Percentiles rank a stretch among this genome's conserved stretches.
Conservation (phyloP, 1,140 invertebrate species). For the Lutraria rhynchaena region DNA sequence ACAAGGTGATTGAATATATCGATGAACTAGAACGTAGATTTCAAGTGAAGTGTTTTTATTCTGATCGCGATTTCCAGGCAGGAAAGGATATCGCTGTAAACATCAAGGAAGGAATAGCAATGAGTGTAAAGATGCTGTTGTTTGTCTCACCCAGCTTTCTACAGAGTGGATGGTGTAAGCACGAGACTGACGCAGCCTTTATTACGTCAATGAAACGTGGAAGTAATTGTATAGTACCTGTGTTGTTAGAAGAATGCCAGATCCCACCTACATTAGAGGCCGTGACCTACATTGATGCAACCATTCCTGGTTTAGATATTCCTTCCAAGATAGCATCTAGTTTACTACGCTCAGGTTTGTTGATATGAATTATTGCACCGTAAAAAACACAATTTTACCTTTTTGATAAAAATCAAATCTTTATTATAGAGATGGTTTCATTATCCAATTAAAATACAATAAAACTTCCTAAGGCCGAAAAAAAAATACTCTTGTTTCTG, state of each 20-base stretch:
- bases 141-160: slow-evolving; percentile 2
- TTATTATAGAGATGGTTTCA: too few relatives aligned
- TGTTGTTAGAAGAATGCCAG: slow-evolving; percentile 2
- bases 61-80: slow-evolving; percentile 1
- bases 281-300: slow-evolving; percentile 8
- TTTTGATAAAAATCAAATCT: too few relatives aligned
- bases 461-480: too few relatives aligned
- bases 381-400: too few relatives aligned
- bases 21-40: not conserved
- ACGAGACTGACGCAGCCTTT: too few relatives aligned
- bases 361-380: too few relatives aligned
- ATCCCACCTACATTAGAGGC: not conserved
- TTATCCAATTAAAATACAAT: too few relatives aligned
- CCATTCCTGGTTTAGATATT: not conserved
- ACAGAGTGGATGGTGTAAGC: too few relatives aligned
- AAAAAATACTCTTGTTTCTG: too few relatives aligned
- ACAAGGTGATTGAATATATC: not conserved
- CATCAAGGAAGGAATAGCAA: not conserved
- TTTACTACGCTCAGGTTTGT: not conserved
- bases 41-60: not conserved
- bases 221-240: not conserved
- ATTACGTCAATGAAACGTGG: not conserved
- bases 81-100: not conserved
- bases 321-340: not conserved
- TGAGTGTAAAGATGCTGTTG: not conserved